Conservation (phyloP, 2,113 vertebrate genomes). For the Anarhynchus alexandrinus region DNA sequence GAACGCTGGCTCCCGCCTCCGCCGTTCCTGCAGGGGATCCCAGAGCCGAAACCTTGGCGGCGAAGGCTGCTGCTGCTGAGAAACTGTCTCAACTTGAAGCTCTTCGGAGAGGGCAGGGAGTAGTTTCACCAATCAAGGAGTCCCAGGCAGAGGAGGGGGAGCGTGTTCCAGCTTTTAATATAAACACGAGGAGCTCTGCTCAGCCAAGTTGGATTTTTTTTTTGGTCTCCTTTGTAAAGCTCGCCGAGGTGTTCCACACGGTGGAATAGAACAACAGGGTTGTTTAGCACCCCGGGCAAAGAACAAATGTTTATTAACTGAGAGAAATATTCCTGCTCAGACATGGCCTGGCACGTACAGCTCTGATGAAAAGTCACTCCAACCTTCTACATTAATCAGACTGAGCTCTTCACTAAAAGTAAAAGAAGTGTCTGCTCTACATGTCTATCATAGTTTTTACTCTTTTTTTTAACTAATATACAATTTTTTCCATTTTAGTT, state of each 20-base stretch:
- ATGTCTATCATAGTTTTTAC: neutral
- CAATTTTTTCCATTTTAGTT: neutral
- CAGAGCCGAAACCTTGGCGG: neutral
- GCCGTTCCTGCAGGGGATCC: rapidly evolving
- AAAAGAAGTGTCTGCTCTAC: neutral
- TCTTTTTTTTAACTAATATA: neutral
- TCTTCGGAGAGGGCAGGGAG: neutral
- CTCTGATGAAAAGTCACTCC: slow-evolving; percentile 5
- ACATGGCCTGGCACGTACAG: slow-evolving; percentile 17
- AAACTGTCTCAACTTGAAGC: neutral
- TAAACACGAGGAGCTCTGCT: neutral
- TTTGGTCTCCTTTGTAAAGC: slow-evolving; percentile 7
- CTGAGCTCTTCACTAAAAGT: neutral
- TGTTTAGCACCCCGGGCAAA: slow-evolving; percentile 41
- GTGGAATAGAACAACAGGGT: slow-evolving; percentile 8
- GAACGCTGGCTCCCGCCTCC: rapidly evolving
- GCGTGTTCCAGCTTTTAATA: neutral
- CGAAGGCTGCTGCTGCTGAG: neutral
- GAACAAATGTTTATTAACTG: slow-evolving; percentile 38
- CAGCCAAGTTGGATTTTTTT: neutral
- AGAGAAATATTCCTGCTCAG: slow-evolving; percentile 37
- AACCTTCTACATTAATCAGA: neutral
- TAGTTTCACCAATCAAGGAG: neutral
- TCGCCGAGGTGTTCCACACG: neutral
- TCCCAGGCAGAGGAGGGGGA: neutral